Conservation (phyloP, 1,140 invertebrate species). For the Anagrus nilaparvatae region DNA sequence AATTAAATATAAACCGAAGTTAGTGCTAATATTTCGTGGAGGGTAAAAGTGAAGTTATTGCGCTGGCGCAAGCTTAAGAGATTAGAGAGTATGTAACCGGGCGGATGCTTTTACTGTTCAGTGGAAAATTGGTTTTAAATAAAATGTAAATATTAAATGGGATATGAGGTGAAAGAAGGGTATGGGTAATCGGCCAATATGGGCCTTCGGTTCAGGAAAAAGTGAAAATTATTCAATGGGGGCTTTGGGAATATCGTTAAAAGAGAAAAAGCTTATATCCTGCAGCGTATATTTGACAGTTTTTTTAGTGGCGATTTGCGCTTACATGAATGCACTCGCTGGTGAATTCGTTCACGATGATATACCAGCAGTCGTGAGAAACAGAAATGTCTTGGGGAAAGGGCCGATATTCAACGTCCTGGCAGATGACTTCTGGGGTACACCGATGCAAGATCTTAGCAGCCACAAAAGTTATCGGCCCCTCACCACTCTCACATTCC, state of each 20-base stretch:
- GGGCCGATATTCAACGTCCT: constrained; percentile 57
- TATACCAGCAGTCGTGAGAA: constrained; percentile 74
- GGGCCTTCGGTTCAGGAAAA: not conserved
- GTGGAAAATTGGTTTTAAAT: constrained; percentile 15
- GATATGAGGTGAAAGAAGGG: constrained; percentile 11
- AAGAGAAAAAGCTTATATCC: constrained; percentile 26
- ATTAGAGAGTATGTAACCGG: constrained; percentile 39
- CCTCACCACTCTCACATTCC: constrained; percentile 70
- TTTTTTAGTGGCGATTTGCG: constrained; percentile 53
- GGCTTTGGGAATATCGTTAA: not conserved
- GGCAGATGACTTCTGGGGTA: constrained; percentile 86
- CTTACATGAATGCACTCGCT: constrained; percentile 67
- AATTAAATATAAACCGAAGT: too few relatives aligned
- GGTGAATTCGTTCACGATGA: constrained; percentile 90
- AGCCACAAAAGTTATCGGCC: constrained; percentile 81
- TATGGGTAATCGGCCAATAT: constrained; percentile 5
- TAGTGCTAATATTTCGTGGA: too few relatives aligned
- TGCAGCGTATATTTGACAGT: constrained; percentile 50
- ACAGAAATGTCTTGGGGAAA: constrained; percentile 68
- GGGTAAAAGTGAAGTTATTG: constrained; percentile 31
- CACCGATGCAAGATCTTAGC: constrained; percentile 69
- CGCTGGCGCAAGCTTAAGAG: constrained; percentile 39
- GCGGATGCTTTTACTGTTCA: constrained; percentile 37
- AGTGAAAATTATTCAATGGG: not conserved
- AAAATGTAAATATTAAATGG: constrained; percentile 14